Percentiles rank a stretch among this genome's conserved stretches.
These are phyloP conservation scores for Melipona bicolor DNA, from an alignment of 2,888 invertebrate species.

Conservation along the genomic window DNA sequence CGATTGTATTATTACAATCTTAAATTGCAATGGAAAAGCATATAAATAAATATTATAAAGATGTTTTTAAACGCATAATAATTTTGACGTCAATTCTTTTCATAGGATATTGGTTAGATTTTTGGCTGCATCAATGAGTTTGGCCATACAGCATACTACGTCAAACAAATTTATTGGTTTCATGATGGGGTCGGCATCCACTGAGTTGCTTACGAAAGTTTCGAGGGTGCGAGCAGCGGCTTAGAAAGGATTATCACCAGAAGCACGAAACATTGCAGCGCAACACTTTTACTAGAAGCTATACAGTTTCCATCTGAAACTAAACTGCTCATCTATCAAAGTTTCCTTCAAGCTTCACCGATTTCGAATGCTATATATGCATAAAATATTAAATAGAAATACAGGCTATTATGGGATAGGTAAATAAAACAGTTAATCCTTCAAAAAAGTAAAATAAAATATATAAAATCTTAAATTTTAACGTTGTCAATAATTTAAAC, in stretches of 20 bases:
- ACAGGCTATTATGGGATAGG: background rate
- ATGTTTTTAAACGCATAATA: constrained; percentile 47
- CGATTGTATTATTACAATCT: too few relatives aligned
- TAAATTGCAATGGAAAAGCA: too few relatives aligned
- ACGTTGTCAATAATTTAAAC: too few relatives aligned
- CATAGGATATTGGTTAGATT: constrained; percentile 30
- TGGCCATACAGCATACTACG: constrained; percentile 28
- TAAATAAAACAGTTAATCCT: background rate
- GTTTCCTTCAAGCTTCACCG: background rate
- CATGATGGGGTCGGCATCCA: constrained; percentile 19
- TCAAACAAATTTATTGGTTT: constrained; percentile 56
- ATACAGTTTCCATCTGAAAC: background rate
- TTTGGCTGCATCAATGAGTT: constrained; percentile 27
- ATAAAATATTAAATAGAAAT: background rate
- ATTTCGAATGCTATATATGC: background rate
- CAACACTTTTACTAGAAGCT: constrained; percentile 1
- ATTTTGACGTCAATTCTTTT: constrained; percentile 48
- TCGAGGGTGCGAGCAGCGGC: background rate
- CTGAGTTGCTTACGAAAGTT: constrained; percentile 7
- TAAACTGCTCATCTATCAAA: background rate
- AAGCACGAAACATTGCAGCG: constrained; percentile 1
- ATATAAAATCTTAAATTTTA: too few relatives aligned
- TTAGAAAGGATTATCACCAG: constrained; percentile 22
- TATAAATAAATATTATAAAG: too few relatives aligned
- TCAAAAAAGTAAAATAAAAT: background rate